Base-by-base conservation (phyloP, 2,888 invertebrate genomes). In the Resseliella maxima region DNA sequence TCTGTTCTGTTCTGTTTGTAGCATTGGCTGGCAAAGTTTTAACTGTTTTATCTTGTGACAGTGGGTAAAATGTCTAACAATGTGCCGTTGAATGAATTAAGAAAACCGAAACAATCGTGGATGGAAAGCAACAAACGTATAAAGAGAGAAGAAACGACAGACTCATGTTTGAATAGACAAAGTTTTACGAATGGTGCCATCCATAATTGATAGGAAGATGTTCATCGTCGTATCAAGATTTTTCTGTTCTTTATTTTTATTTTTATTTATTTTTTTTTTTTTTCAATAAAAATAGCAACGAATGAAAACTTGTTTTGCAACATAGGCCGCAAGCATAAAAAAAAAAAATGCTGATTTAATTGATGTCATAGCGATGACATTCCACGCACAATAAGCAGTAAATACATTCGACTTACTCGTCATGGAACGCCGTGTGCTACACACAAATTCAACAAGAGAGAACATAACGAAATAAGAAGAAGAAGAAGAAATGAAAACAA, bases 341-440 rank as follows among this genome's bases (percentile, higher is more conserved):
- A 72, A 72, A 15, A 72, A 12, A 24, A 10, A 41, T 8, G 41
- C 46, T 18, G 46, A 50, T 18, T 72, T 35, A 72, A 72, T 72
- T 72, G 72, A 72, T 72, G 72, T 72, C 72, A 72, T 72, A 72
- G 72, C 72, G 72, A 72, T 72, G 72, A 72, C 72, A 72, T 31
- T 72, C 35, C 72, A 72, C 27, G 31, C 72, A 72, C 72, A 72
- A 72, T 72, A 15, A 72, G 31, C 72, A 72, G 72, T 72, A 72
- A 31, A 72, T 18, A 50, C 27, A 72, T 35, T 72, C 31, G 12
- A 31, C 72, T 72, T 72, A 18, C 31, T 72, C 72, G 3, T 59
- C 27, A 3, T 8, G 18, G 50, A 18, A 50, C 18, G 46, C 46
- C 46, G 46, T 50, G 46, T 18, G 46, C 18, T 50, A 12, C 41